Base-by-base conservation (phyloP, 2,113 vertebrate genomes). In the Lichenostomus cassidix region DNA sequence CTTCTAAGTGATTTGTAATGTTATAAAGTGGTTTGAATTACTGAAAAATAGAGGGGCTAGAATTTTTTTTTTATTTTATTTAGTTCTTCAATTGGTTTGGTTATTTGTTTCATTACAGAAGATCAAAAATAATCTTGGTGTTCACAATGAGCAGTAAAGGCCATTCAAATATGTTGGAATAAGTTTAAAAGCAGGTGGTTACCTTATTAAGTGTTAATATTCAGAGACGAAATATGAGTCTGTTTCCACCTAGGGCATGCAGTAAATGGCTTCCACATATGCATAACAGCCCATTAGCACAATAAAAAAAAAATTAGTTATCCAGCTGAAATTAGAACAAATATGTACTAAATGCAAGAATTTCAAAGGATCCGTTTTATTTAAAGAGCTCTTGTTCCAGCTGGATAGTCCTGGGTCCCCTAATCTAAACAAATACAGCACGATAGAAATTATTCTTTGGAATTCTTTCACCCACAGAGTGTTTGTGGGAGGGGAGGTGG, bases 151-250 rank as follows among this genome's bases (percentile, higher is more conserved):
- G 68, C 52, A 67, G 47, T 41, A 86, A 86, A 89, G 88, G 41
- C 47, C 37, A 31, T 35, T 84, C 74, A 67, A 58, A 82, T 78
- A 77, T 3, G 28, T 23, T 87, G 83, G 86, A 92, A 82, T 93
- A 96, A 96, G 92, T 79, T 94, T 81, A 89, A 97, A 97, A 96
- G 92, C 95, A 97, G 95, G 96, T 94, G 95, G 90, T 76, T 89
- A 78, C 83, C 93, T 96, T 94, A 95, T 96, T 95, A 94, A 95
- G 92, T 95, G 92, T 75, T 95, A 97, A 95, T 93, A 95, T 81
- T 94, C 83, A 62, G 74, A 94, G 74, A 3, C 91, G 92, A 93
- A 96, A 94, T 84, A 86, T 12, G 62, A 93, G 69, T 68, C 80
- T 75, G 60, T 83, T 96, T 92, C 92, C 83, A 89, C 91, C 80